phyloP scores from a whole-genome alignment of 2,113 vertebrate species.

The Sitta europaea region DNA sequence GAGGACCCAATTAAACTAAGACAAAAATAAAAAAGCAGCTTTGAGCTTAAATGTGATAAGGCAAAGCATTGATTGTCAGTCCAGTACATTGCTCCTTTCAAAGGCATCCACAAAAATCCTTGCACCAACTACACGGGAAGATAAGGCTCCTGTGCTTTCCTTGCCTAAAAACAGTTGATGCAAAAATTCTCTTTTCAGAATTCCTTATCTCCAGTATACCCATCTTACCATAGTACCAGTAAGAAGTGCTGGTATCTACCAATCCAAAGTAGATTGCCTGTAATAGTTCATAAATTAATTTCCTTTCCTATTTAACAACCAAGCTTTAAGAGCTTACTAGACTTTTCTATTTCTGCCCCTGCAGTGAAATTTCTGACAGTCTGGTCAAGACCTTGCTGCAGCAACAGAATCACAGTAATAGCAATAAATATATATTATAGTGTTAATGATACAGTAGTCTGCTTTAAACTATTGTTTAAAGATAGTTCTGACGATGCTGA shows the following conservation, averaged over 20 bases:
- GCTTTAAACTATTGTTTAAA: neutral
- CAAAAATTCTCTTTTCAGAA: neutral
- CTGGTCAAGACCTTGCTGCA: neutral
- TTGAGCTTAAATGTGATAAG: neutral
- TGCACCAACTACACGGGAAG: accelerated
- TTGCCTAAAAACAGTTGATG: neutral
- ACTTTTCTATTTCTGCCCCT: neutral
- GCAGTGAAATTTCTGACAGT: neutral
- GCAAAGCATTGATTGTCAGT: neutral
- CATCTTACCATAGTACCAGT: neutral
- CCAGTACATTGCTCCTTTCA: neutral
- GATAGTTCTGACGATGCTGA: neutral
- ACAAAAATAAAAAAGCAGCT: neutral
- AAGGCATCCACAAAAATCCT: neutral
- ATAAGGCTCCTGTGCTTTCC: neutral
- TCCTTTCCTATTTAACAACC: neutral
- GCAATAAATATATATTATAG: neutral
- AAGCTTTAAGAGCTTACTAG: neutral
- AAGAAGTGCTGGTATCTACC: neutral
- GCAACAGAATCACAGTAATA: neutral
- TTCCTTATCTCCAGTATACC: neutral
- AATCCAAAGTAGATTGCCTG: neutral
- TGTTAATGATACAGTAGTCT: neutral
- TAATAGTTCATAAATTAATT: neutral
- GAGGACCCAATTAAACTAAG: neutral